These are phyloP conservation scores for Lindbergichthys nudifrons DNA, from an alignment of 2,797 vertebrate species.

Conservation along the genomic window DNA sequence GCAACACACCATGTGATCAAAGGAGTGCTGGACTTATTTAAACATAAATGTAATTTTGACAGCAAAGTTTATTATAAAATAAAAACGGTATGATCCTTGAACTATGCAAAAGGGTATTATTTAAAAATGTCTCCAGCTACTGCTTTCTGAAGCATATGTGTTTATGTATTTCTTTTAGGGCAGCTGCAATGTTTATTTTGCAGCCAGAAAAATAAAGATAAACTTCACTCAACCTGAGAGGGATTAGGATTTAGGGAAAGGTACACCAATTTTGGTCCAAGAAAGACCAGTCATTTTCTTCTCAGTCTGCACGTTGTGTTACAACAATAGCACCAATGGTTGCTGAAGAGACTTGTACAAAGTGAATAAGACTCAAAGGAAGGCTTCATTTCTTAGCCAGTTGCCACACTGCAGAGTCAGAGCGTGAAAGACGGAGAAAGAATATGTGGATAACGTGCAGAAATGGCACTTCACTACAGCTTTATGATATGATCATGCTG, in stretches of 20 bases:
- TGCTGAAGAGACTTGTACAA: constrained; percentile 28
- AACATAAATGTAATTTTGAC: not conserved
- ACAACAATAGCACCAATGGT: constrained; percentile 50
- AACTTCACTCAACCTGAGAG: constrained; percentile 28
- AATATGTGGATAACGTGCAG: constrained; percentile 19
- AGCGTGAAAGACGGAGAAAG: constrained; percentile 34
- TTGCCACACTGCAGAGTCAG: constrained; percentile 8
- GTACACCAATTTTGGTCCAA: constrained; percentile 17
- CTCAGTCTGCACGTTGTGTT: constrained; percentile 10
- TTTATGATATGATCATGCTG: not conserved
- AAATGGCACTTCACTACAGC: not conserved
- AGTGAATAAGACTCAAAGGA: constrained; percentile 41
- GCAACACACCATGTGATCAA: not conserved
- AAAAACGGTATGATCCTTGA: not conserved
- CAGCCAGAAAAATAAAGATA: constrained; percentile 32
- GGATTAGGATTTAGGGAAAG: constrained; percentile 38
- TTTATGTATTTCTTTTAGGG: constrained; percentile 8
- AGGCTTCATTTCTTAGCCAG: constrained; percentile 33
- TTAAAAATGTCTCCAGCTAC: not conserved
- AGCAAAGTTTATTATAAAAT: not conserved
- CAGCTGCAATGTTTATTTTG: constrained; percentile 4
- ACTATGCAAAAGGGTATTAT: not conserved
- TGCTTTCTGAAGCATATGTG: not conserved
- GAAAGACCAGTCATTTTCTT: constrained; percentile 11
- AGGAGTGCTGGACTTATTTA: not conserved